Base-by-base conservation (phyloP, 2,888 invertebrate genomes). In the Syrphus vitripennis region DNA sequence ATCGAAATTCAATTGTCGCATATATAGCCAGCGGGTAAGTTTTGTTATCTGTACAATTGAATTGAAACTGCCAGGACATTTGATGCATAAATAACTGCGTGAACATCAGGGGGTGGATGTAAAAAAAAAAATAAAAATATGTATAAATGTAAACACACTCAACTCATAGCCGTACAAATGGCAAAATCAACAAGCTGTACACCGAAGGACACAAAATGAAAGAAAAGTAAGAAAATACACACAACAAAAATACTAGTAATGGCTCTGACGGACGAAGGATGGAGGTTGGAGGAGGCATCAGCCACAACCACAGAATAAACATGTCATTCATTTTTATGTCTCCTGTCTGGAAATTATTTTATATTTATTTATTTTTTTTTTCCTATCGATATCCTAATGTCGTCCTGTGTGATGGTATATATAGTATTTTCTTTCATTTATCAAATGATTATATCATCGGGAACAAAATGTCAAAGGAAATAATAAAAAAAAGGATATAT, bases 1-100 rank as follows among this genome's bases (percentile, higher is more conserved):
- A 87, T 87, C 77, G 87, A 87, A 87, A 87, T 84, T 87, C 87
- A 87, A 87, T 87, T 87, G 84, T 87, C 87, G n/a, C n/a, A n/a
- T n/a, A 79, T 81, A 78, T 67, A 71, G 84, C 87, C 87, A 78
- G 40, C 40, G 84, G 84, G 87, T 83, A 67, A 82, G 88, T 88
- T 87, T 76, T 79, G 82, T 78, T 78, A 74, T 79, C 86, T 79
- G 70, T 57, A 74, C 83, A 81, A 78, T 83, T 83, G 70, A 86
- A 86, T 86, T 86, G 81, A 77, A 82, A 77, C 69, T 69, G 72
- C 74, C 86, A 82, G 86, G 86, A 82, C 70, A 77, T 69, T 86
- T 70, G 24, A 67, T 50, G 29, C 75, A 59, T 59, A 71, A 42
- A 67, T 31, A 40, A 80, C 34, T 71, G n/a, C n/a, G n/a, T n/a